Evolutionary conservation across 2,113 vertebrate species (phyloP), one percentile per base, ranked within the genome.

Genomic region (Pionites leucogaster): DNA sequence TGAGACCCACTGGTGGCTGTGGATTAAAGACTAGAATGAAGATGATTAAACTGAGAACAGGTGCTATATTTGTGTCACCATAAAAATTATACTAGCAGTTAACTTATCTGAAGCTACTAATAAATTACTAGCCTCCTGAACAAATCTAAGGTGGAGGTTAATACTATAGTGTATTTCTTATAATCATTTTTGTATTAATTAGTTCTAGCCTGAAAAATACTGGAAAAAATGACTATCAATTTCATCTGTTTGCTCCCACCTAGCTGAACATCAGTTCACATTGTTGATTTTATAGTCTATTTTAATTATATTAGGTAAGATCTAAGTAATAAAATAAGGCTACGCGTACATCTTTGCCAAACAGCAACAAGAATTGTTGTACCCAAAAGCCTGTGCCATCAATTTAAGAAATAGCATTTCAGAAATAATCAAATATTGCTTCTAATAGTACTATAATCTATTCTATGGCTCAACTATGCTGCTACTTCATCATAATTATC

Each of bases 331-430:
- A 89, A 91, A 89, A 79, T 69, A 62, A 87, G 11, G 24, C 27
- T 91, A 62, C 59, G 62, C 9, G 41, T 64, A 35, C 15, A 31
- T 81, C n/a, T 86, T 84, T 84, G 62, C 65, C 69, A 84, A 92
- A 71, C 17, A 81, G 62, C 75, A 69, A 14, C 49, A 89, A 49
- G 65, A 57, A 27, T 77, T 59, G 57, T 74, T 71, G 13, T 71
- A 86, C 39, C 55, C 83, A 16, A 96, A 85, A 74, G 11, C 50
- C 7, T 22, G 35, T 42, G 25, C 52, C 20, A 53, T 94, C 92
- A 94, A 93, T 96, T 95, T 90, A 93, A 94, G 91, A 96, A 95
- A 91, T 23, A 90, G 80, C 46, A 93, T 95, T 94, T 88, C 39
- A 49, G 71, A 92, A 86, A 87, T 37, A 5, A 35, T 59, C 17